Conservation (phyloP, 2,888 invertebrate species). For the Agelastica alni region DNA sequence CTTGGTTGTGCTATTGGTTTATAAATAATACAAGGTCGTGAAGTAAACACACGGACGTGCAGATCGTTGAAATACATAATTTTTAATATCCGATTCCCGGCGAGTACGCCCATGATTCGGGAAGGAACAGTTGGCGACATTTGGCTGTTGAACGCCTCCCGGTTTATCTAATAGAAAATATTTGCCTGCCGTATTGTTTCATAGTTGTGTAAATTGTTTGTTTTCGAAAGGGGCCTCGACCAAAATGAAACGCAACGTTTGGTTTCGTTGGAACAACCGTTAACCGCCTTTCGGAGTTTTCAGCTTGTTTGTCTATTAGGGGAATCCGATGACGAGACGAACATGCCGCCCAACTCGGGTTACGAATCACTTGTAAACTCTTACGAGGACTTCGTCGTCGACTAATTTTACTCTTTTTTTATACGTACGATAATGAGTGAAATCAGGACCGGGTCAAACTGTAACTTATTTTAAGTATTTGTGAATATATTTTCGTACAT, state of each 20-base stretch:
- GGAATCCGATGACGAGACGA: background rate
- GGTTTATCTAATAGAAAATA: slow-evolving; percentile 4
- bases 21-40: no score
- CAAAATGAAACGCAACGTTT: slow-evolving; percentile 1
- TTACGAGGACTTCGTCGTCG: no score
- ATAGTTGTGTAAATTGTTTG: slow-evolving; percentile 7
- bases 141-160: slow-evolving; percentile 1
- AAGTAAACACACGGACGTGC: no score
- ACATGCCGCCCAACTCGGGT: background rate
- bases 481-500: background rate
- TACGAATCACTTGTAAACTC: no score
- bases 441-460: background rate
- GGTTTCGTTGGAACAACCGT: slow-evolving; percentile 5
- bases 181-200: slow-evolving; percentile 10
- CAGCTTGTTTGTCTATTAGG: slow-evolving; percentile 2
- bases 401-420: no score
- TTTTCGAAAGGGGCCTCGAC: slow-evolving; percentile 4
- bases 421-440: no score
- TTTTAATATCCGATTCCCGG: no score
- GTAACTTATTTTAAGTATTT: background rate
- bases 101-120: background rate
- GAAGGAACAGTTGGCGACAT: slow-evolving; percentile 8
- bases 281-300: slow-evolving; percentile 1
- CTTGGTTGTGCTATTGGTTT: no score
- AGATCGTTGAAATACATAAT: no score